These are phyloP conservation scores for Chironex yamaguchii DNA, from an alignment of 30 jellyfish, hydroid and myxozoan species.

Conservation along the genomic window DNA sequence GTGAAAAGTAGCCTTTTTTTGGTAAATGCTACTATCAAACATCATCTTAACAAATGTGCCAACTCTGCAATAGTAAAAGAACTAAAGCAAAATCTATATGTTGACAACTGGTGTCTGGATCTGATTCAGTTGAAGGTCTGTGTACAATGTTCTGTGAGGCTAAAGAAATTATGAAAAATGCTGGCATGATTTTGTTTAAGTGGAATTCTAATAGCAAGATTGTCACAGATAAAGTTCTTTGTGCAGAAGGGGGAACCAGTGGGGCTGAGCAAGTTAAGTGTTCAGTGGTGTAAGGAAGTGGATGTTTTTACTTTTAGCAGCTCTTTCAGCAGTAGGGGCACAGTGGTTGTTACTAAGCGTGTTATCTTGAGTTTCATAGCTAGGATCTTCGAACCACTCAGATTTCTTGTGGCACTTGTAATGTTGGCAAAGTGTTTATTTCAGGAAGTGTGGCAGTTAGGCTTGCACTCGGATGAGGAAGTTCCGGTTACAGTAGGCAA, in stretches of 20 bases:
- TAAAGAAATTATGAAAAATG: not conserved
- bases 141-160: not conserved
- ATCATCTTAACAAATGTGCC: not conserved
- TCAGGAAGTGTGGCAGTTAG: not conserved
- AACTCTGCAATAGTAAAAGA: not conserved
- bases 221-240: not conserved
- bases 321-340: too few relatives aligned
- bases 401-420: not conserved
- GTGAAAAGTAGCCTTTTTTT: not conserved
- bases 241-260: not conserved
- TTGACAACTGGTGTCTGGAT: not conserved
- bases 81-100: not conserved
- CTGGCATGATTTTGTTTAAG: not conserved
- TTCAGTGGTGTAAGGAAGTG: not conserved
- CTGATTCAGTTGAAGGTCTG: not conserved
- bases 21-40: not conserved
- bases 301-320: not conserved
- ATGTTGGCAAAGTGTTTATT: not conserved
- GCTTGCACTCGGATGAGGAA: not conserved
- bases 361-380: not conserved
- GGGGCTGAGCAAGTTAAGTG: too few relatives aligned
- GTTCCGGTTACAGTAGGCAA: not conserved
- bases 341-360: too few relatives aligned
- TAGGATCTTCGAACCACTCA: slow-evolving; percentile 16
- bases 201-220: not conserved